These are phyloP conservation scores for Panulirus ornatus DNA, from an alignment of 1,140 invertebrate species.

Conservation along the genomic window DNA sequence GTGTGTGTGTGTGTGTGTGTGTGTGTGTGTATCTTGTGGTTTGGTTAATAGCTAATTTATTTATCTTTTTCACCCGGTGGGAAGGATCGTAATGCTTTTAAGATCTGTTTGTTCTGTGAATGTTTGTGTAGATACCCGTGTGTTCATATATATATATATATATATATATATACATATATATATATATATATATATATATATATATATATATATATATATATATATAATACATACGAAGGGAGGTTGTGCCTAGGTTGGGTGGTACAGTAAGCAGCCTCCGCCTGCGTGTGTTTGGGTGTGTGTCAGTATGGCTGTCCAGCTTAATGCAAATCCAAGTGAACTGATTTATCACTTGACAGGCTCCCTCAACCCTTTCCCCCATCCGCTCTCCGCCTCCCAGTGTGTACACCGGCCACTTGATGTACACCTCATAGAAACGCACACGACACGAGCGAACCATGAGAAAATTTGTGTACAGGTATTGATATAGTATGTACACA, in stretches of 20 bases:
- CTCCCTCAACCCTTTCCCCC: neutral
- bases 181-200: neutral
- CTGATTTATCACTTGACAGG: neutral
- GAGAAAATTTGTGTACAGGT: no score
- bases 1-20: no score
- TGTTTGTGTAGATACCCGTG: neutral
- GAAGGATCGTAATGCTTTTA: no score
- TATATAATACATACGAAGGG: neutral
- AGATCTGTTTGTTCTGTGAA: neutral
- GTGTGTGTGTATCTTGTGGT: no score
- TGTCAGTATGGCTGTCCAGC: neutral
- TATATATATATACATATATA: conserved; percentile 17
- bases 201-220: neutral
- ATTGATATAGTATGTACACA: no score
- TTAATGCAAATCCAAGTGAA: neutral
- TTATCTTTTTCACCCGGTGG: neutral
- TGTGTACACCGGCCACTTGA: no score
- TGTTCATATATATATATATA: conserved; percentile 19
- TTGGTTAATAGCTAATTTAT: no score
- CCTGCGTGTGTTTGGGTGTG: neutral
- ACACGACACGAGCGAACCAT: no score
- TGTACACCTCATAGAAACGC: no score
- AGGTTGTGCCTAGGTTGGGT: neutral
- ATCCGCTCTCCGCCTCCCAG: neutral
- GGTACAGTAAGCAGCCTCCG: neutral